phyloP scores from a whole-genome alignment of 1,140 invertebrate species.

The Drosophila pseudoananassae region DNA sequence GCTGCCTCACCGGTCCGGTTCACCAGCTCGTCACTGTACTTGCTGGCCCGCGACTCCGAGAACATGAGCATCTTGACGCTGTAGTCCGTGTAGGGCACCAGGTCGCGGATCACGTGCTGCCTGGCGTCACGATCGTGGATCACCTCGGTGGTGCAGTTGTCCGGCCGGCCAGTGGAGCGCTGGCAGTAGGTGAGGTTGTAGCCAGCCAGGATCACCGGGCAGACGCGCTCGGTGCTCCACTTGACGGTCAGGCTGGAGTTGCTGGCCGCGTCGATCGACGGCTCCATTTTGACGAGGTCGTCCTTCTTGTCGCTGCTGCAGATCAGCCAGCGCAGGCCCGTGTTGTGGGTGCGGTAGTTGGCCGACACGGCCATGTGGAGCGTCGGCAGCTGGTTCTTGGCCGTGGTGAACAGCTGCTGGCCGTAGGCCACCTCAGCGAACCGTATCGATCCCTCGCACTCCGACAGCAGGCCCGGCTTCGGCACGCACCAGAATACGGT shows the following conservation, averaged over 20 bases:
- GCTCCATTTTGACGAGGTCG: conserved; percentile 75
- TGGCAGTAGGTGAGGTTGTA: conserved; percentile 77
- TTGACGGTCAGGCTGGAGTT: conserved; percentile 56
- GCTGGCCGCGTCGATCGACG: conserved; percentile 49
- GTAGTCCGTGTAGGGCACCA: conserved; percentile 70
- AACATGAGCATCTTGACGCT: conserved; percentile 71
- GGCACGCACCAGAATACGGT: conserved; percentile 77
- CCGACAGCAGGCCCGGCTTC: conserved; percentile 49
- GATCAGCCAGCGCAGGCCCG: conserved; percentile 72
- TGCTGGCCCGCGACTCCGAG: conserved; percentile 55
- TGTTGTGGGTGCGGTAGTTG: conserved; percentile 63
- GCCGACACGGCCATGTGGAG: conserved; percentile 76
- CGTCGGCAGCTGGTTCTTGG: conserved; percentile 25
- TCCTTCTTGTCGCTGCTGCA: conserved; percentile 66
- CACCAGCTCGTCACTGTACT: conserved; percentile 69
- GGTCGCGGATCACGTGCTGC: conserved; percentile 46
- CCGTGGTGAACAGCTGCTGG: conserved; percentile 49
- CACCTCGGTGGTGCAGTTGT: conserved; percentile 65
- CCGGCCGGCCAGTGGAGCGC: conserved; percentile 49
- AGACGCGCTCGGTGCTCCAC: conserved; percentile 68
- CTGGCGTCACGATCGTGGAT: conserved; percentile 38
- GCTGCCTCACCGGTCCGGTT: conserved; percentile 60
- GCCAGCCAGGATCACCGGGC: conserved; percentile 63
- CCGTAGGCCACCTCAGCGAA: conserved; percentile 54
- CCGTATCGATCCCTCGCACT: conserved; percentile 69